These are phyloP conservation scores for Meteorus cinctellus DNA, from an alignment of 2,888 invertebrate genomes.

Conservation along the genomic window DNA sequence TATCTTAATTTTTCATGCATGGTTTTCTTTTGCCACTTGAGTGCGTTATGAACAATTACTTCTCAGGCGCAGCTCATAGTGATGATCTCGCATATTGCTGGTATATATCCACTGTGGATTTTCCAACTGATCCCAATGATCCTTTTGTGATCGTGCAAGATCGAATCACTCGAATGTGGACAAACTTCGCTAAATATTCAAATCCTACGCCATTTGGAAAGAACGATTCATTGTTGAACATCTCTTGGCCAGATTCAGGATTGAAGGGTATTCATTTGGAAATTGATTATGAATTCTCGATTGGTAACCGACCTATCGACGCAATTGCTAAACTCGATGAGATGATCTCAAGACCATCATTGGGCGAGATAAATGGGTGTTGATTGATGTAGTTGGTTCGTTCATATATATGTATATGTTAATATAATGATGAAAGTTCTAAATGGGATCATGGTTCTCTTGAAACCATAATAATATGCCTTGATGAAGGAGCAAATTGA, in stretches of 20 bases:
- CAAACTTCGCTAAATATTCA: slow-evolving; percentile 60
- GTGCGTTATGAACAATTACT: slow-evolving; percentile 44
- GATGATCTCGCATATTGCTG: slow-evolving; percentile 79
- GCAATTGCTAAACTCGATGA: not conserved
- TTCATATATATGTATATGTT: too few relatives aligned
- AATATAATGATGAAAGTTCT: too few relatives aligned
- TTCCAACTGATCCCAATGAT: slow-evolving; percentile 55
- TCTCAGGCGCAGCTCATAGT: slow-evolving; percentile 76
- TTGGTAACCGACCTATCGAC: slow-evolving; percentile 34
- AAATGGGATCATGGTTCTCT: too few relatives aligned
- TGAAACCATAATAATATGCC: too few relatives aligned
- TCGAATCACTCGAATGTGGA: slow-evolving; percentile 77
- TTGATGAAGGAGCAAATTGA: too few relatives aligned
- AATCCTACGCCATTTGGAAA: slow-evolving; percentile 54
- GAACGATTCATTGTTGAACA: slow-evolving; percentile 18
- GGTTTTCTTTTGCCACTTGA: slow-evolving; percentile 33
- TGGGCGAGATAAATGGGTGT: too few relatives aligned
- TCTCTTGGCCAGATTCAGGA: slow-evolving; percentile 52
- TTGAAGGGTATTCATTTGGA: slow-evolving; percentile 46
- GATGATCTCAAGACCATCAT: too few relatives aligned
- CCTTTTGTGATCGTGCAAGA: slow-evolving; percentile 67
- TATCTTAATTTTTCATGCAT: too few relatives aligned
- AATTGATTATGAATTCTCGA: slow-evolving; percentile 38
- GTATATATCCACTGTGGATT: slow-evolving; percentile 1
- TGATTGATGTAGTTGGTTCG: too few relatives aligned